Evolutionary conservation across 2,113 vertebrate species (phyloP).

Genomic region (Takifugu flavidus): DNA sequence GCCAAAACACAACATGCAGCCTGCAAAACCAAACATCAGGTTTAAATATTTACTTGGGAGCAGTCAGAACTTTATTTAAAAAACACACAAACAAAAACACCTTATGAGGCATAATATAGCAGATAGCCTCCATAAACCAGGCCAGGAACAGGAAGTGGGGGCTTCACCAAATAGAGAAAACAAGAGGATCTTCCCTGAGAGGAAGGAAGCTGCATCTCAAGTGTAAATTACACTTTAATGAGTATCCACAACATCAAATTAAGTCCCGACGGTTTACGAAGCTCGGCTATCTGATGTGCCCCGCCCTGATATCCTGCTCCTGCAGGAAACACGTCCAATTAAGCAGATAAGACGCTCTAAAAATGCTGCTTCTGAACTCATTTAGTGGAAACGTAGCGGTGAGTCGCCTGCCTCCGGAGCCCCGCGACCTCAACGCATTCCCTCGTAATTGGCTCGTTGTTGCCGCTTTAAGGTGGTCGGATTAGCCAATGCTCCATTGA

Average conservation of each 20-base stretch:
- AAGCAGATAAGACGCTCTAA: slow-evolving; percentile 38
- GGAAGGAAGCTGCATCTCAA: slow-evolving; percentile 4
- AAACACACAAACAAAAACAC: background rate
- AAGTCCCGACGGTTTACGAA: slow-evolving; percentile 11
- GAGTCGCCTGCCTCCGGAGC: slow-evolving; percentile 5
- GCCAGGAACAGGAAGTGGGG: too few species aligned
- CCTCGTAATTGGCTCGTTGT: too few species aligned
- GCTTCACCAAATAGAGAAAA: too few species aligned
- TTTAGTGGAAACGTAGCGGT: background rate
- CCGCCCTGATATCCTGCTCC: slow-evolving; percentile 37
- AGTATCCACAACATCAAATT: slow-evolving; percentile 2
- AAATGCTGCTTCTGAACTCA: background rate
- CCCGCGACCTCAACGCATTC: too few species aligned
- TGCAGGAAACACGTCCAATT: slow-evolving; percentile 40
- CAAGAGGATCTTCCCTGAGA: background rate
- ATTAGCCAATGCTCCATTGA: too few species aligned
- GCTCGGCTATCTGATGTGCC: slow-evolving; percentile 20
- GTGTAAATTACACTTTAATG: background rate
- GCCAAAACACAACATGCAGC: slow-evolving; percentile 96
- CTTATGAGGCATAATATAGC: background rate
- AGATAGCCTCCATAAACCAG: background rate
- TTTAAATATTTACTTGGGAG: too few species aligned
- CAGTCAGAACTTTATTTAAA: background rate
- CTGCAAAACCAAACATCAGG: slow-evolving; percentile 58
- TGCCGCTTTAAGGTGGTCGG: too few species aligned